Conservation (phyloP, 2,888 invertebrate genomes). For the Sinhomidia bicolor region DNA sequence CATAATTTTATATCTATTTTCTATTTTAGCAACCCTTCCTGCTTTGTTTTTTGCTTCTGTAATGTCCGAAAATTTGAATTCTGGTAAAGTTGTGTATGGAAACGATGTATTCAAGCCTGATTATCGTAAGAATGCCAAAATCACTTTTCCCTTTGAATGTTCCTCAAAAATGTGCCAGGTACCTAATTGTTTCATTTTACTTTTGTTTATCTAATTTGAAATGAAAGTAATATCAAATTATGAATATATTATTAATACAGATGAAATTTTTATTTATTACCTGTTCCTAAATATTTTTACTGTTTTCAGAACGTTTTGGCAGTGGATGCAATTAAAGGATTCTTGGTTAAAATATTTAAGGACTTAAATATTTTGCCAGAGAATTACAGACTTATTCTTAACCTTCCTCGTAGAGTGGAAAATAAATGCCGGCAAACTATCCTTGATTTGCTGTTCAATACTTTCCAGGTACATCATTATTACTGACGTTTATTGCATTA, state of each 20-base stretch:
- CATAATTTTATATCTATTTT: not conserved
- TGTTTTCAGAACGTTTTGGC: slow-evolving; percentile 82
- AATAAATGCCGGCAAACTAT: slow-evolving; percentile 82
- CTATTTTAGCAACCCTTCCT: slow-evolving; percentile 83
- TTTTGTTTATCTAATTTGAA: too few species aligned
- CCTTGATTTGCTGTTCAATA: slow-evolving; percentile 82
- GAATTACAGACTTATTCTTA: slow-evolving; percentile 82
- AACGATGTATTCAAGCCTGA: slow-evolving; percentile 82
- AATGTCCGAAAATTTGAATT: slow-evolving; percentile 82
- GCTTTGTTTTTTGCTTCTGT: slow-evolving; percentile 84
- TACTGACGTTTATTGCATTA: not conserved
- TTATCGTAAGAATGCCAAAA: slow-evolving; percentile 79
- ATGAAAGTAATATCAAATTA: too few species aligned
- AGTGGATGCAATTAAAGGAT: slow-evolving; percentile 82
- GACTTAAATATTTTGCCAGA: slow-evolving; percentile 83
- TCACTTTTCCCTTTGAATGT: slow-evolving; percentile 79
- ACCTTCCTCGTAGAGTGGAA: slow-evolving; percentile 82
- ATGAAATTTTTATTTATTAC: too few species aligned
- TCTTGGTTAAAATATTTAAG: slow-evolving; percentile 83
- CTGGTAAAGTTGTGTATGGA: slow-evolving; percentile 82
- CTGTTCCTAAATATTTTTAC: too few species aligned
- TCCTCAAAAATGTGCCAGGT: slow-evolving; percentile 80
- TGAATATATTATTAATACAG: too few species aligned
- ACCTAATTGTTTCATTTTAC: not conserved
- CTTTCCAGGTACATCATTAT: slow-evolving; percentile 81